Conservation (phyloP, 2,888 invertebrate species). For the Elmis aenea region DNA sequence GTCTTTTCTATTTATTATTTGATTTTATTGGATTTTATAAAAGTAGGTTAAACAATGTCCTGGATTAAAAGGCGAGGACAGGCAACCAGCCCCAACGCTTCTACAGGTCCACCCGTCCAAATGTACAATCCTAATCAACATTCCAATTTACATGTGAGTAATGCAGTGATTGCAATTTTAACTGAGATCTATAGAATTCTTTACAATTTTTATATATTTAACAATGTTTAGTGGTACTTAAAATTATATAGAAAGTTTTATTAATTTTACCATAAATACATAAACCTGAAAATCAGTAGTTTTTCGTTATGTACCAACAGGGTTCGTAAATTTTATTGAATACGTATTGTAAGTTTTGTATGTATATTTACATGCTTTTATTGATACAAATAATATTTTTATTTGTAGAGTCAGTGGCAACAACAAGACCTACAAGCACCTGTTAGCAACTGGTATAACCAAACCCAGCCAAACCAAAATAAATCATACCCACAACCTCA, state of each 20-base stretch:
- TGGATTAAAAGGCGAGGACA: constrained; percentile 44
- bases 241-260: too few species aligned
- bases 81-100: constrained; percentile 33
- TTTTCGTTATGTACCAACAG: too few species aligned
- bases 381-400: too few species aligned
- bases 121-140: constrained; percentile 46
- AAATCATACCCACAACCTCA: constrained; percentile 29
- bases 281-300: too few species aligned
- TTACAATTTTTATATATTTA: too few species aligned
- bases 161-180: not conserved
- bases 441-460: constrained; percentile 47
- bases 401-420: constrained; percentile 39
- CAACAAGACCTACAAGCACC: constrained; percentile 47
- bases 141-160: constrained; percentile 38
- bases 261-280: too few species aligned
- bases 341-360: too few species aligned
- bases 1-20: too few species aligned
- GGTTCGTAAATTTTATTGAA: too few species aligned
- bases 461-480: constrained; percentile 25
- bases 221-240: too few species aligned
- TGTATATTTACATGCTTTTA: too few species aligned
- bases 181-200: not conserved
- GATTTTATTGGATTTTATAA: too few species aligned
- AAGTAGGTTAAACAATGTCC: constrained; percentile 37
- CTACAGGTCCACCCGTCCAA: constrained; percentile 36